Evolutionary conservation across 2,888 invertebrate genomes (phyloP), one percentile per base, ranked within the genome.

Genomic region (Drosophila aldrichi): DNA sequence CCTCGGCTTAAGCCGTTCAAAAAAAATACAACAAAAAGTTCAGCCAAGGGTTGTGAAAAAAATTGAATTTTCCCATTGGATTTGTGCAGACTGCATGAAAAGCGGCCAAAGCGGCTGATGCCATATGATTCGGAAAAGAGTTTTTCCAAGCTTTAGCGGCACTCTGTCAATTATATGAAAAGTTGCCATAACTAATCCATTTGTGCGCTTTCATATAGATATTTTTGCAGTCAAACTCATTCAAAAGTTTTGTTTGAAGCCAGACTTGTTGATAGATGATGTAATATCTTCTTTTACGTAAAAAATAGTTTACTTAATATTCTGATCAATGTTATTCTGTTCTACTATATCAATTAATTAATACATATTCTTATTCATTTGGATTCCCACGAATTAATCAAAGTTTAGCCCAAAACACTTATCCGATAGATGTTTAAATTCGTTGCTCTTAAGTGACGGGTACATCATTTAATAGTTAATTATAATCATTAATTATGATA

Each of bases 51-150:
- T 29, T 22, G 18, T 10, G 44, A 38, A 57, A 77, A 67, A 74
- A 61, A 48, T 29, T 25, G 14, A 34, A 61, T 74, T 79, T 79
- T 65, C 41, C 79, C 68, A 44, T 29, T 62, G 70, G 58, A 67
- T 77, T 65, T 66, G 41, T 32, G 56, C 62, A 59, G 61, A 16
- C 16, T 22, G 44, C 59, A 57, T 34, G 7, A 59, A 76, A 66
- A 70, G 40, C 69, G 10, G 18, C 8, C 16, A 38, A 69, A 61
- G 62, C 68, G 58, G 7, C 56, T 66, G 55, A 34, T 62, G 20
- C 22, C 43, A 62, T 51, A 16, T 48, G 43, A 52, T 72, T 61
- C 12, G 40, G 38, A 36, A 16, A 49, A 75, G 34, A 29, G 40
- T 38, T 49, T 60, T 46, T 48, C 14, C 48, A 68, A 55, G 38